Evolutionary conservation across 2,888 invertebrate species (phyloP).

Genomic region (Trichopoda pennipes): DNA sequence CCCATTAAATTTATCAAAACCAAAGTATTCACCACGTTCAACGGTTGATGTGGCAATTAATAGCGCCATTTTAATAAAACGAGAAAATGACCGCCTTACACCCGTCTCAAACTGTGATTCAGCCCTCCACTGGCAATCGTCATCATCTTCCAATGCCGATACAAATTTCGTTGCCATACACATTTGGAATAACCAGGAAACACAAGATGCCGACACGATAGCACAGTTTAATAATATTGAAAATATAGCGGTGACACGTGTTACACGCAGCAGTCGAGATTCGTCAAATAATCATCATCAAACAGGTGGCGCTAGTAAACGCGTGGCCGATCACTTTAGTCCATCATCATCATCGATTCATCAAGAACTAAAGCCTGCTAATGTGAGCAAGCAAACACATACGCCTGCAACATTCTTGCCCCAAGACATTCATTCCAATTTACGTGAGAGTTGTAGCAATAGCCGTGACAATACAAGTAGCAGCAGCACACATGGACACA

Average conservation of each 20-base stretch:
- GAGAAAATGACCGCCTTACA: constrained; percentile 50
- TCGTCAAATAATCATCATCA: constrained; percentile 44
- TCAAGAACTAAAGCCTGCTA: constrained; percentile 21
- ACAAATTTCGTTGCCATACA: constrained; percentile 78
- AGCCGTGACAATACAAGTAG: constrained; percentile 84
- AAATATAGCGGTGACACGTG: constrained; percentile 53
- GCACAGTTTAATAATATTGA: constrained; percentile 55
- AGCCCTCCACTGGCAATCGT: constrained; percentile 54
- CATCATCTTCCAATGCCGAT: constrained; percentile 82
- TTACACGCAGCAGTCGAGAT: constrained; percentile 40
- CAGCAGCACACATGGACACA: too few species aligned
- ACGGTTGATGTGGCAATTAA: constrained; percentile 40
- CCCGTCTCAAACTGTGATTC: constrained; percentile 57
- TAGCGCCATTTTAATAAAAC: constrained; percentile 53
- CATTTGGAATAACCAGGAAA: constrained; percentile 74
- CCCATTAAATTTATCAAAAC: constrained; percentile 94
- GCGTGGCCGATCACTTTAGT: constrained; percentile 9
- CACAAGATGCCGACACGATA: constrained; percentile 63
- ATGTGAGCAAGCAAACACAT: constrained; percentile 30
- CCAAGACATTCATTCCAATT: constrained; percentile 62
- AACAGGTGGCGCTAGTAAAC: constrained; percentile 57
- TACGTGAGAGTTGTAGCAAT: constrained; percentile 81
- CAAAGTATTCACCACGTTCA: constrained; percentile 85
- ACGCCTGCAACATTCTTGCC: constrained; percentile 55
- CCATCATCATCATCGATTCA: background rate